Evolutionary conservation across 2,888 invertebrate species (phyloP).

Genomic region (Aphidoletes aphidimyza): DNA sequence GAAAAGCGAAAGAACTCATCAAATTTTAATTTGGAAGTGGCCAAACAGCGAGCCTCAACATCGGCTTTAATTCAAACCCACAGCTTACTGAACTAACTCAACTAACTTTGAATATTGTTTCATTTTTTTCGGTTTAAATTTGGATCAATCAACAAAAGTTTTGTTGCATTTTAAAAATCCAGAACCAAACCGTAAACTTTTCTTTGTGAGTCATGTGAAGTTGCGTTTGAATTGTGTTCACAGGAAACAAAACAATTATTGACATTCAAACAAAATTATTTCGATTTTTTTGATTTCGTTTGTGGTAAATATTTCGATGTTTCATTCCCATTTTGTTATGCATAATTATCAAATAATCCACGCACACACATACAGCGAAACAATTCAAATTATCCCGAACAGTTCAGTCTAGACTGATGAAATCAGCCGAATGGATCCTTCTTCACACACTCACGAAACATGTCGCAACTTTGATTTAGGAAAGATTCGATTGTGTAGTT

Average conservation of each 20-base stretch:
- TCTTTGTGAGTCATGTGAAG: background rate
- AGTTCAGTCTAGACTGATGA: background rate
- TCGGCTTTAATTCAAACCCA: background rate
- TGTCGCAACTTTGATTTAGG: conserved; percentile 53
- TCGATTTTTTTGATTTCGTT: background rate
- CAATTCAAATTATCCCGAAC: conserved; percentile 20
- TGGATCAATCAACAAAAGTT: background rate
- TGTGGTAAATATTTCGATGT: background rate
- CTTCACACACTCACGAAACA: conserved; percentile 39
- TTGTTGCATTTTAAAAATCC: background rate
- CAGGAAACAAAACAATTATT: conserved; percentile 45
- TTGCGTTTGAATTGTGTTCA: background rate
- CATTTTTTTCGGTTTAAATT: background rate
- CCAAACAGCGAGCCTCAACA: background rate
- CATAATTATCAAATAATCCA: conserved; percentile 51
- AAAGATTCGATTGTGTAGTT: conserved; percentile 50
- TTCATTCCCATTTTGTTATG: conserved; percentile 48
- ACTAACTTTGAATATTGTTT: background rate
- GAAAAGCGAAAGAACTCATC: conserved; percentile 22
- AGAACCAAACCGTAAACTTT: conserved; percentile 15
- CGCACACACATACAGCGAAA: no score
- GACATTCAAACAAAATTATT: background rate
- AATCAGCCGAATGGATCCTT: background rate
- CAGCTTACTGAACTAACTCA: no score
- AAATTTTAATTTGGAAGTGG: conserved; percentile 40